Base-by-base conservation (phyloP, 2,113 vertebrate species). In the Lepus timidus region DNA sequence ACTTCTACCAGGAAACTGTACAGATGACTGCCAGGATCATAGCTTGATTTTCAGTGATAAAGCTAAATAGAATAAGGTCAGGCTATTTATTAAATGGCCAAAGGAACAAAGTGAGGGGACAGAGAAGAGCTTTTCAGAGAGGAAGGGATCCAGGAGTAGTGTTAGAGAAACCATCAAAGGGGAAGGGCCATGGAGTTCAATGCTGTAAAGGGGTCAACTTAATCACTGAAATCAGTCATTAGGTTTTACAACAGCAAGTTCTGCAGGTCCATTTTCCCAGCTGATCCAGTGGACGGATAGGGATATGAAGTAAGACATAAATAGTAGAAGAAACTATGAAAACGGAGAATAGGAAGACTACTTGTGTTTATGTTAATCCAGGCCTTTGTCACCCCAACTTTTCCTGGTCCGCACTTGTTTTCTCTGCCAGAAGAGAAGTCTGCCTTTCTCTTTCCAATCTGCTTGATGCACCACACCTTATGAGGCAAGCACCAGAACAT, bases 51-150 rank as follows among this genome's bases (percentile, higher is more conserved):
- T 88, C 36, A 25, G 44, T 83, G 23, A 67, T 33, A 84, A 81
- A 61, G 6, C 14, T 70, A 84, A 79, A 20, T 27, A 49, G 25
- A 81, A 4, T n/a, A 27, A 51, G 73, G 49, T 74, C 9, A 87
- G 52, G 70, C 17, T 19, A 67, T 73, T 78, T 80, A 71, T 81
- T 73, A 64, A 39, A 33, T 78, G 62, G 55, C 31, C 62, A 82
- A 62, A 90, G 64, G 27, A 92, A 80, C n/a, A 93, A 82, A 93
- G 22, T 85, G 20, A 82, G 88, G 2, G 13, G 67, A 29, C 14
- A 78, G 67, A 78, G 70, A 84, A 17, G 29, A 89, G 51, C 83
- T 86, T 58, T 70, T 62, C 17, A 51, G 44, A 65, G 4, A 67
- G 12, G 27, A 36, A 62, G 17, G 12, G 6, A 64, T 84, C 22